Evolutionary conservation across 2,888 invertebrate genomes (phyloP).

Genomic region (Elysia crispata): DNA sequence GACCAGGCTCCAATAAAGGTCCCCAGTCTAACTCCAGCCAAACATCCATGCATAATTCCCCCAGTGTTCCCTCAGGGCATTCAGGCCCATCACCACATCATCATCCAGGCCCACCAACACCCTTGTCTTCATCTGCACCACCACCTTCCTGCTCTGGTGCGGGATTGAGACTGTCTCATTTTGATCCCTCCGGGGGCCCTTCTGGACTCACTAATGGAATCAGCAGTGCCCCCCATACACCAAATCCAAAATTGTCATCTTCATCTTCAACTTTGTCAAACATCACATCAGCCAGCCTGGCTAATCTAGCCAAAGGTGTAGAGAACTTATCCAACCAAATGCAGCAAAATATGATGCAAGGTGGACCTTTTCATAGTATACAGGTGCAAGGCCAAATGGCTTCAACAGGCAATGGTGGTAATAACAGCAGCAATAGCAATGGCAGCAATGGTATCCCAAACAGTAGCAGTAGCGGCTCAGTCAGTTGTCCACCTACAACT

Average conservation of each 20-base stretch:
- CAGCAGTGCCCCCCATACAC: slow-evolving; percentile 56
- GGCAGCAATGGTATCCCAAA: neutral
- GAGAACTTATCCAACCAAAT: slow-evolving; percentile 76
- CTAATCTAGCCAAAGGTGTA: slow-evolving; percentile 77
- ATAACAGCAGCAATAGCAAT: neutral
- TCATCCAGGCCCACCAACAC: slow-evolving; percentile 57
- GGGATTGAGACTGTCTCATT: slow-evolving; percentile 71
- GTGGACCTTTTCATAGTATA: slow-evolving; percentile 77
- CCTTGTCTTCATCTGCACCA: slow-evolving; percentile 9
- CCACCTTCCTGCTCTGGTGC: slow-evolving; percentile 64
- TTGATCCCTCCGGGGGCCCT: slow-evolving; percentile 70
- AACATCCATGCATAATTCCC: slow-evolving; percentile 64
- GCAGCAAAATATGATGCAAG: slow-evolving; percentile 77
- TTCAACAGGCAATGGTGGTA: slow-evolving; percentile 12
- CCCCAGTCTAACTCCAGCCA: slow-evolving; percentile 73
- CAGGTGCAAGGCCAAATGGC: slow-evolving; percentile 74
- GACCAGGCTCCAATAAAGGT: slow-evolving; percentile 67
- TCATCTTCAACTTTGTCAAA: slow-evolving; percentile 69
- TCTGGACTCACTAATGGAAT: slow-evolving; percentile 53
- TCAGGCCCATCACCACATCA: slow-evolving; percentile 17
- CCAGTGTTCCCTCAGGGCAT: slow-evolving; percentile 60
- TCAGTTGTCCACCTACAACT: neutral
- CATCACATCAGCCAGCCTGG: slow-evolving; percentile 76
- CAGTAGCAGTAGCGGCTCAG: neutral
- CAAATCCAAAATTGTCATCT: slow-evolving; percentile 41